phyloP scores from a whole-genome alignment of 2,888 invertebrate genomes.

The Agelastica alni region DNA sequence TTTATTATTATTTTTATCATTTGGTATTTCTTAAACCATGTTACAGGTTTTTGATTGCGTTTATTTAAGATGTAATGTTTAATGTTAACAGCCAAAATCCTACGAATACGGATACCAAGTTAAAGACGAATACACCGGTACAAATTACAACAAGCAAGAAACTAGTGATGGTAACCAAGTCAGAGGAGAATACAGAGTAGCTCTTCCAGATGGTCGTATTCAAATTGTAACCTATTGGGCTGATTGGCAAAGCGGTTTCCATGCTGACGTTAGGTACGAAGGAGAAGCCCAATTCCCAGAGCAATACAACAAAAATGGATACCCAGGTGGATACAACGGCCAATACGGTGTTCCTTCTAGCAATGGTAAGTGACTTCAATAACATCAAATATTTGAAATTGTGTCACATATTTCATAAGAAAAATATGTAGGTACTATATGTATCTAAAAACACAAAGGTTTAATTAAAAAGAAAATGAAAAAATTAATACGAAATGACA shows the following conservation, averaged over 20 bases:
- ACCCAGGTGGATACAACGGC: slow-evolving; percentile 27
- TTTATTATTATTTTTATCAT: too few relatives aligned
- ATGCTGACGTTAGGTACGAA: slow-evolving; percentile 75
- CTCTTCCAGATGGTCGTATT: slow-evolving; percentile 65
- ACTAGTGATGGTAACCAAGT: slow-evolving; percentile 74
- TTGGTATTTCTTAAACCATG: too few relatives aligned
- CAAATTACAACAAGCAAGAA: slow-evolving; percentile 73
- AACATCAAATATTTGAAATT: too few relatives aligned
- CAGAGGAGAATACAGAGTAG: slow-evolving; percentile 65
- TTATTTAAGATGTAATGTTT: too few relatives aligned
- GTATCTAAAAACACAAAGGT: too few relatives aligned
- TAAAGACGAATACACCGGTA: slow-evolving; percentile 74
- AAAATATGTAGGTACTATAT: too few relatives aligned
- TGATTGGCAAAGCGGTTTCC: slow-evolving; percentile 79
- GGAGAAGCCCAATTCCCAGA: slow-evolving; percentile 71
- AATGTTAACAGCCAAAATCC: slow-evolving; percentile 68
- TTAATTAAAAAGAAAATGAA: too few relatives aligned
- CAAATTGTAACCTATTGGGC: slow-evolving; percentile 77
- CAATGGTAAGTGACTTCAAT: slow-evolving; percentile 20
- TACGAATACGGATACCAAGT: slow-evolving; percentile 82
- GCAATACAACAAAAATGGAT: slow-evolving; percentile 51
- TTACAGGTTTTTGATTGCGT: too few relatives aligned
- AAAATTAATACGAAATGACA: too few relatives aligned
- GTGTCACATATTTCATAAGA: too few relatives aligned
- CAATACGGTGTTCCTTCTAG: slow-evolving; percentile 41